phyloP scores from a whole-genome alignment of 1,140 invertebrate species.

The Aplysia californica region DNA sequence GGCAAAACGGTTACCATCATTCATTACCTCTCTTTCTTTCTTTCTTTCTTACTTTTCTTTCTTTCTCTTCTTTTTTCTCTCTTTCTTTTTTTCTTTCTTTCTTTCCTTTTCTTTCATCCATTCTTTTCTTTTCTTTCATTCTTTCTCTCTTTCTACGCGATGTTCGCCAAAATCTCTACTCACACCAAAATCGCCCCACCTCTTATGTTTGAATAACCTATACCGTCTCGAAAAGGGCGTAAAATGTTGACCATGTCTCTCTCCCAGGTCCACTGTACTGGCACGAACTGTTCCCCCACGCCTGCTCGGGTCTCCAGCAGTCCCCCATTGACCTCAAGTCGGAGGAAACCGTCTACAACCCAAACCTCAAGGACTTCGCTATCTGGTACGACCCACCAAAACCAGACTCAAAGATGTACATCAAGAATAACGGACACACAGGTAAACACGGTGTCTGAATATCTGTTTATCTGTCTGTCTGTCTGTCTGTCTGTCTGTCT shows the following conservation, averaged over 20 bases:
- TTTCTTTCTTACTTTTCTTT: not conserved
- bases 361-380: constrained; percentile 52
- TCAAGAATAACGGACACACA: constrained; percentile 60
- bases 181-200: not conserved
- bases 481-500: not conserved
- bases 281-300: constrained; percentile 52
- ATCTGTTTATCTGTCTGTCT: not conserved
- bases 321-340: constrained; percentile 59
- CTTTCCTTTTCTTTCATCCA: no score
- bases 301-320: constrained; percentile 54
- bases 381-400: constrained; percentile 57
- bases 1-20: no score
- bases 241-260: not conserved
- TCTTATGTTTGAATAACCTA: not conserved
- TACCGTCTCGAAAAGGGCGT: not conserved
- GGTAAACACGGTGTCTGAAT: constrained; percentile 34
- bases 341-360: constrained; percentile 48
- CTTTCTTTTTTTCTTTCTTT: not conserved
- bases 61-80: not conserved
- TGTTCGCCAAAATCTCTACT: not conserved
- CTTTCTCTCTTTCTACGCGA: not conserved
- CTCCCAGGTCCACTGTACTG: constrained; percentile 54
- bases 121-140: not conserved
- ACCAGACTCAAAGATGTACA: constrained; percentile 46
- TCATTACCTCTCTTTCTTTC: not conserved